Evolutionary conservation across 2,888 invertebrate genomes (phyloP), one percentile per base, ranked within the genome.

Genomic region (Drosophila vallismaia): DNA sequence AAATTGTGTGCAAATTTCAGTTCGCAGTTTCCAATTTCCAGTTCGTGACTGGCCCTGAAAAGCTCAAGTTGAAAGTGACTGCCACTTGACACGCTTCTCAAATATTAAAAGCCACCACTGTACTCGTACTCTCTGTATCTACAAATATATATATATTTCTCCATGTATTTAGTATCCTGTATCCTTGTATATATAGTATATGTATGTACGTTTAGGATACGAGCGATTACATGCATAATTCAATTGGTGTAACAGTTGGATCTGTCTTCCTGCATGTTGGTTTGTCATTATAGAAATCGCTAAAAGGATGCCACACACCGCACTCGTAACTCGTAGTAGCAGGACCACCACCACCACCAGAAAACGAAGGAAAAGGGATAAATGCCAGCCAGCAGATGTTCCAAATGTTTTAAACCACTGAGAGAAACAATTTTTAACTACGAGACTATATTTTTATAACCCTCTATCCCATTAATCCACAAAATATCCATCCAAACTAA

Each of bases 221-320:
- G 58, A 80, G 79, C 80, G 78, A 86, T 84, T 79, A 78, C 80
- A 80, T 80, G 74, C 85, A 80, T 80, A 85, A 85, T 85, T 85
- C 78, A 85, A 80, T 85, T 80, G 82, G 72, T 77, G 77, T 77
- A 75, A 74, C 79, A 79, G 78, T 56, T 60, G 75, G 71, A 50
- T 45, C 42, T 33, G 40, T 10, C 19, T 49, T 10, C 50, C 42
- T 50, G 45, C 40, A 52, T 28, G 53, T 50, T 44, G 46, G 33
- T 55, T 33, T 26, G 49, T 26, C 36, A 19, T 48, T 48, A 33
- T 40, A 33, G 58, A 58, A 62, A 59, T 28, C 60, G 60, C 48
- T 59, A 59, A 51, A 51, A 38, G 36, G 45, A 52, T 14, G 10
- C 14, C 4, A 10, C 40, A 49, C 40, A 53, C 48, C 36, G 53